Evolutionary conservation across 2,888 invertebrate species (phyloP), one percentile per base, ranked within the genome.

Genomic region (Lucinisca nassula): DNA sequence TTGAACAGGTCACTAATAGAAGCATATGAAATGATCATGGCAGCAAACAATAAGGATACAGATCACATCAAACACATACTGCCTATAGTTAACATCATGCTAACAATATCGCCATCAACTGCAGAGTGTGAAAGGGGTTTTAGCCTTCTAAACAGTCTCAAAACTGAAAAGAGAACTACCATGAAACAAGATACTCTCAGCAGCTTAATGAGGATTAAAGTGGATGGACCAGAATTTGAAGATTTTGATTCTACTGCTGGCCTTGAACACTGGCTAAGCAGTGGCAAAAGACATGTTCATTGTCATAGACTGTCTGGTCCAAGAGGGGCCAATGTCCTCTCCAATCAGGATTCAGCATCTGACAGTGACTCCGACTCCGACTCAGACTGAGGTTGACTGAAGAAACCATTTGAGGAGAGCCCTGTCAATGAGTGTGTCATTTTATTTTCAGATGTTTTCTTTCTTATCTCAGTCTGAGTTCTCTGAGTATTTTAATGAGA

Each of bases 171-270:
- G 14, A 70, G 74, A 38, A 80, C 73, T 17, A n/a, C 27, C 21
- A 17, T 80, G 45, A 55, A 51, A 73, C 80, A 80, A 21, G 17
- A 73, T 0, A 70, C 51, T 30, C 55, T 80, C 14, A 32, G 24
- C n/a, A 27, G 24, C 10, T 70, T 73, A 6, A 35, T 80, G 38
- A 49, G 55, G 37, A 55, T 80, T n/a, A 80, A 80, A 30, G 24
- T 73, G 10, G 80, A 73, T 80, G 73, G 73, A n/a, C 79, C 79
- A 24, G 21, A 72, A n/a, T 32, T 80, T 24, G 24, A 55, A 27
- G 21, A 14, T 17, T 73, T 55, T 37, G 4, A 45, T 21, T 55
- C 55, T 14, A 30, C 73, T 3, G 37, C 32, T 0, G 35, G 73
- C 30, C 21, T 49, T 0, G n/a, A 17, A 0, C 45, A 37, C 24